Evolutionary conservation across 2,113 vertebrate species (phyloP), one percentile per base, ranked within the genome.

Genomic region (Lophura nycthemera): DNA sequence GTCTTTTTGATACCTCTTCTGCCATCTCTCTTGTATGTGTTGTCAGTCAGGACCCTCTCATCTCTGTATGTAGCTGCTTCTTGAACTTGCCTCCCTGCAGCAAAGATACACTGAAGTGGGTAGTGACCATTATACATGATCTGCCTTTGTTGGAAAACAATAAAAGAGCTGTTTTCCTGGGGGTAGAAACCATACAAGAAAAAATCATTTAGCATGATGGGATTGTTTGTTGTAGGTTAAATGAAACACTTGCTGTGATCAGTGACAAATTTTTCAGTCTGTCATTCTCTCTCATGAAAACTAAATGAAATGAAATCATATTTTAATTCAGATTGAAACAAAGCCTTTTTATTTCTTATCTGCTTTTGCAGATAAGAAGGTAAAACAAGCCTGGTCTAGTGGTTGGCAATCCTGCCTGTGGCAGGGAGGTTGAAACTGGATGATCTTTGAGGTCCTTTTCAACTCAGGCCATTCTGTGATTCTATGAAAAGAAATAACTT

Each of bases 291-390:
- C 10, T 40, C 13, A 47, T 12, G 22, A 89, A 89, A 89, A 65
- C 57, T 76, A 8, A 27, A 52, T 52, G 50, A 52, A 52, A 27
- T 8, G 2, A 75, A 38, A 42, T 27, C 0, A 0, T 24, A 59
- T 66, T 89, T 66, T 9, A 81, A 52, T 27, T 64, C 24, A 72
- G 8, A 72, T 30, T 52, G 14, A 91, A 84, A 48, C 7, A 69
- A 75, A 54, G 0, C 3, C 8, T 71, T 13, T 29, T 36, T 42
- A 61, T 72, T 80, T 48, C 42, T 89, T 18, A 24, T 15, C 2
- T 4, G 75, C 10, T 89, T 87, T 72, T 52, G 19, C 47, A 47
- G 47, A 6, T 22, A 48, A 48, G 47, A 48, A 22, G 20, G 25
- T 84, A 75, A 54, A 82, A 59, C 12, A 24, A 24, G 48, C 48